A percentile compares a stretch with the other conserved stretches of the same genome.
Evolutionary conservation across 2,113 vertebrate genomes (phyloP).

Genomic region (Gasterosteus aculeatus): DNA sequence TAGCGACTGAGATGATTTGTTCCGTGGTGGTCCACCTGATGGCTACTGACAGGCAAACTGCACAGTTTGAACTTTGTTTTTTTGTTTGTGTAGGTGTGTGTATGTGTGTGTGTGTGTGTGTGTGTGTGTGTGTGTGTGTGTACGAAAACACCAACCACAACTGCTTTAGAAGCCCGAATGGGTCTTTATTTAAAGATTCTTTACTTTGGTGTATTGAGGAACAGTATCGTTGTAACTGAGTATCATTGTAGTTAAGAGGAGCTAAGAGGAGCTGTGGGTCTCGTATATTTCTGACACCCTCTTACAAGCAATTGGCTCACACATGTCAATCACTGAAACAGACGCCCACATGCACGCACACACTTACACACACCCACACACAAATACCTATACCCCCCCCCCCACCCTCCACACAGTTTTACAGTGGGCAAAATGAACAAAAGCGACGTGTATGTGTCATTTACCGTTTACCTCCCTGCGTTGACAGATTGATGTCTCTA

Average conservation of each 20-base stretch:
- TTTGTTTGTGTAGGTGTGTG: not conserved
- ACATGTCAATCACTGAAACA: constrained; percentile 33
- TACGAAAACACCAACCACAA: constrained; percentile 3
- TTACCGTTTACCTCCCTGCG: constrained; percentile 26
- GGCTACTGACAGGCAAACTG: constrained; percentile 57
- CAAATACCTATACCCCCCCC: not conserved
- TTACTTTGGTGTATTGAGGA: not conserved
- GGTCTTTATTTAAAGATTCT: not conserved
- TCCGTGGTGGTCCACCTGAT: constrained; percentile 49
- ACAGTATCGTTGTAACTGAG: not conserved
- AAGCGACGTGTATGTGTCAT: constrained; percentile 27
- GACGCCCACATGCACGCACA: not conserved
- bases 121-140: constrained; percentile 1
- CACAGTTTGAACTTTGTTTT: constrained; percentile 35
- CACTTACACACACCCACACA: not conserved
- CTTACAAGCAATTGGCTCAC: constrained; percentile 44
- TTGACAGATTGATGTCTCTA: constrained; percentile 42
- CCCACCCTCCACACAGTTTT: not conserved
- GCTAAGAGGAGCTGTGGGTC: constrained; percentile 37
- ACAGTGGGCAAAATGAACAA: not conserved
- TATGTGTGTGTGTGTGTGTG: not conserved
- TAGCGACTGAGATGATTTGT: constrained; percentile 16
- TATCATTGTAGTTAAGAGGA: not conserved
- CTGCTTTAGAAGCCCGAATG: not conserved
- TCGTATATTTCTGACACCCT: constrained; percentile 40